These are phyloP conservation scores for Drosophila mimetica DNA, from an alignment of 2,888 invertebrate genomes.

Conservation along the genomic window DNA sequence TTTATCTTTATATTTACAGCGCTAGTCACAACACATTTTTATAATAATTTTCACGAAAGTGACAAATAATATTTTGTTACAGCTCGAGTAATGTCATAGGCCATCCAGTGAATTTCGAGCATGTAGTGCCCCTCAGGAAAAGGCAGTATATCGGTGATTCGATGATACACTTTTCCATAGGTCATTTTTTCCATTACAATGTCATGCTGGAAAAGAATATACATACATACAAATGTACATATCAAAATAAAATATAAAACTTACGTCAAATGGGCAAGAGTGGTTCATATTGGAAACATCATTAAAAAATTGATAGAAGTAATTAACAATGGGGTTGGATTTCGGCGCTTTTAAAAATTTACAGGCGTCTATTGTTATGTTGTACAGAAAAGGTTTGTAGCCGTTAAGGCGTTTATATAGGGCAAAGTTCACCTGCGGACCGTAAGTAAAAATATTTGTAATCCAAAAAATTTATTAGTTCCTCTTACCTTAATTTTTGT, in stretches of 20 bases:
- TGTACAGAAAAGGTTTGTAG: conserved; percentile 22
- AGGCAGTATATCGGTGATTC: neutral
- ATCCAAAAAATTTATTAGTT: too few species aligned
- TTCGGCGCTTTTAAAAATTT: neutral
- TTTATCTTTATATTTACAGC: too few species aligned
- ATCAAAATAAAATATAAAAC: too few species aligned
- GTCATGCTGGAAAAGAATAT: neutral
- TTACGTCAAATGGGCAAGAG: conserved; percentile 14
- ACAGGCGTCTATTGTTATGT: conserved; percentile 11
- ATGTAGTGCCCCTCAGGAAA: neutral
- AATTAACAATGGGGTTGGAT: conserved; percentile 2
- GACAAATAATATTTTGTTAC: neutral
- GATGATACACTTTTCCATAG: neutral
- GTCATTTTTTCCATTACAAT: conserved; percentile 2
- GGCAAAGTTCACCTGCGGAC: neutral
- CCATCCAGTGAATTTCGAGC: neutral
- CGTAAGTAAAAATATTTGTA: too few species aligned
- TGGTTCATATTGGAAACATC: conserved; percentile 21
- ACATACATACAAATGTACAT: too few species aligned
- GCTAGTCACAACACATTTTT: too few species aligned
- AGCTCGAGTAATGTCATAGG: neutral
- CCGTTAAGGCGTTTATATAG: conserved; percentile 12
- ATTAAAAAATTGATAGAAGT: neutral
- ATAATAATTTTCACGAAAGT: neutral
- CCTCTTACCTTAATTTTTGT: conserved; percentile 7